A percentile compares a stretch with the other conserved stretches of the same genome.
Evolutionary conservation across 2,888 invertebrate species (phyloP).

Genomic region (Cephalotes varians): DNA sequence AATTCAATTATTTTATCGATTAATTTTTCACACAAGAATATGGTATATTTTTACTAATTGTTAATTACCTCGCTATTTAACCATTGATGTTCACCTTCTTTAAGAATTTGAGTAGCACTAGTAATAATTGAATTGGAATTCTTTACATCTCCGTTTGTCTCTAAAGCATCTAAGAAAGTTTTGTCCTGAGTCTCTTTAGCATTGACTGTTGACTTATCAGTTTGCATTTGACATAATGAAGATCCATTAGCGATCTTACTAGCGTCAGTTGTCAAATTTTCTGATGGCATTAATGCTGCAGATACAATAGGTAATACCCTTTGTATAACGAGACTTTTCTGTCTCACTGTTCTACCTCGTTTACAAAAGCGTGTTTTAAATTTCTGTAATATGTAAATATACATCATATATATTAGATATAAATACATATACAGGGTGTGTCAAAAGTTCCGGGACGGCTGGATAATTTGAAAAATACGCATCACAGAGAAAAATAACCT

Average conservation of each 20-base stretch:
- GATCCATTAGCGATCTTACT: slow-evolving; percentile 53
- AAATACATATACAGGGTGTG: too few species aligned
- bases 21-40: slow-evolving; percentile 27
- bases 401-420: too few species aligned
- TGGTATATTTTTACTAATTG: neutral
- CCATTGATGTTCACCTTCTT: slow-evolving; percentile 89
- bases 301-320: slow-evolving; percentile 91
- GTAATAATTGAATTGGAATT: slow-evolving; percentile 84
- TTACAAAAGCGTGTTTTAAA: slow-evolving; percentile 86
- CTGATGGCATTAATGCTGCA: slow-evolving; percentile 70
- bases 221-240: slow-evolving; percentile 49
- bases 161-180: slow-evolving; percentile 78
- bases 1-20: slow-evolving; percentile 68
- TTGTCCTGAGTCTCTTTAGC: slow-evolving; percentile 61
- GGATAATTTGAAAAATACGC: too few species aligned
- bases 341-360: slow-evolving; percentile 83
- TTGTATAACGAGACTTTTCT: slow-evolving; percentile 91
- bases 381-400: slow-evolving; percentile 84
- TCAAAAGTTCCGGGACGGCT: too few species aligned
- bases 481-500: too few species aligned
- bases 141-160: slow-evolving; percentile 74
- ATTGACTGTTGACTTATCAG: slow-evolving; percentile 56
- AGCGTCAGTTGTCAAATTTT: slow-evolving; percentile 41
- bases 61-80: slow-evolving; percentile 89
- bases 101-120: slow-evolving; percentile 84